Base-by-base conservation (phyloP, 2,797 vertebrate species). In the Danio albolineatus region DNA sequence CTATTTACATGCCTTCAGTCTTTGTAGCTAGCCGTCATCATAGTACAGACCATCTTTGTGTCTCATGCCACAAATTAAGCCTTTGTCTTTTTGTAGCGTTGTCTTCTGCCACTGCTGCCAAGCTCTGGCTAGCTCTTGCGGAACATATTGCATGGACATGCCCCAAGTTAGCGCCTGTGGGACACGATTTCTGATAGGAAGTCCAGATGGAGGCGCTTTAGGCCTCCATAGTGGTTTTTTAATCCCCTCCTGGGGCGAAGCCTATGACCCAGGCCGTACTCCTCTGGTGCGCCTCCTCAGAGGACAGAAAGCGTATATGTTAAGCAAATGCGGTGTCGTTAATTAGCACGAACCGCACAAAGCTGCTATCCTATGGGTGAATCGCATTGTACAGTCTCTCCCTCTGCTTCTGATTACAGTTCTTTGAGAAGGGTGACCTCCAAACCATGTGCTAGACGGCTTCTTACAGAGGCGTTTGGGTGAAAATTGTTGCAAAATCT, bases 131-230 rank as follows among this genome's bases (percentile, higher is more conserved):
- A 74, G 69, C 59, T 64, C 71, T 82, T 54, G 74, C 21, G 12
- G 60, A 75, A 79, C 83, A 81, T 84, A 81, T 84, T 80, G 83
- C 76, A 69, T 74, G 75, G 83, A 84, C 66, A 51, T 82, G 71
- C 72, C 83, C 80, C 80, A 53, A 64, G 77, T 76, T 69, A 64
- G 59, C 6, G 78, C 72, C 53, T 65, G 49, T 51, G 73, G 54
- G 78, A 76, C 14, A 21, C 39, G 19, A 54, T 60, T 67, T 75
- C 41, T 73, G 19, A 64, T 72, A 79, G 75, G 61, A 81, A 51
- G 80, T 81, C 80, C 83, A 84, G 83, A 84, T 82, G 83, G 80
- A 82, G 56, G 53, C 6, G 62, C 71, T 74, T 74, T 56, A 69
- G 71, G 81, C 56, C 71, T 70, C 41, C 19, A 36, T 75, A 61